Base-by-base conservation (phyloP, 1,140 invertebrate genomes). In the Saccostrea glomerata region DNA sequence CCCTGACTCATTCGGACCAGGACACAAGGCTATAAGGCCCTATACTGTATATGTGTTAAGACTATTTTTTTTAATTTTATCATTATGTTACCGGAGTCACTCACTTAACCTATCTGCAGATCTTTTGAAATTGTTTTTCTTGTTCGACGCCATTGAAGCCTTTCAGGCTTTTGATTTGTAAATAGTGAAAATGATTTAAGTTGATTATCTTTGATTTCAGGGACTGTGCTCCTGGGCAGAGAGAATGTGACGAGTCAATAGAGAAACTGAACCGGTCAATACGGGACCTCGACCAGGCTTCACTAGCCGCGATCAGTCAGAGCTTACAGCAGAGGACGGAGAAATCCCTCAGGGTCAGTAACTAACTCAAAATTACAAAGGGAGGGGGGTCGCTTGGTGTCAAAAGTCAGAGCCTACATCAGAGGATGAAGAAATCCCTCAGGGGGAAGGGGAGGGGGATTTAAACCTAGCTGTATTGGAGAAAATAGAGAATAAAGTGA, bases 191-290 rank as follows among this genome's bases (percentile, higher is more conserved):
- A 36, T 36, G 30, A 36, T 36, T 36, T 36, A 36, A 36, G 30
- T 36, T 0, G 30, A 36, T 36, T 88, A 6, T 85, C 66, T 89
- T 87, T 87, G 86, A 77, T 93, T 93, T 58, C 92, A 97, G 98
- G 63, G 98, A 99, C 92, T 98, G 98, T 93, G 98, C 98, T 0
- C 98, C 99, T 0, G 99, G 99, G 0, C 98, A 99, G 93, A 97
- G 97, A 7, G 98, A 99, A 95, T 99, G 98, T 94, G 97, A 98
- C 66, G 96, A 96, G 1, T 98, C 98, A 0, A 96, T 99, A 85
- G 97, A 98, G 25, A 97, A 97, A 25, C 94, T 99, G 9, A 97
- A 96, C 82, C 95, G 96, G 0, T 96, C 97, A 88, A 97, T 98
- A 5, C 96, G 97, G 0, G 97, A 98, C 77, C 94, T 99, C 47